These are phyloP conservation scores for Syrphus vitripennis DNA, from an alignment of 2,888 invertebrate species.

Conservation along the genomic window DNA sequence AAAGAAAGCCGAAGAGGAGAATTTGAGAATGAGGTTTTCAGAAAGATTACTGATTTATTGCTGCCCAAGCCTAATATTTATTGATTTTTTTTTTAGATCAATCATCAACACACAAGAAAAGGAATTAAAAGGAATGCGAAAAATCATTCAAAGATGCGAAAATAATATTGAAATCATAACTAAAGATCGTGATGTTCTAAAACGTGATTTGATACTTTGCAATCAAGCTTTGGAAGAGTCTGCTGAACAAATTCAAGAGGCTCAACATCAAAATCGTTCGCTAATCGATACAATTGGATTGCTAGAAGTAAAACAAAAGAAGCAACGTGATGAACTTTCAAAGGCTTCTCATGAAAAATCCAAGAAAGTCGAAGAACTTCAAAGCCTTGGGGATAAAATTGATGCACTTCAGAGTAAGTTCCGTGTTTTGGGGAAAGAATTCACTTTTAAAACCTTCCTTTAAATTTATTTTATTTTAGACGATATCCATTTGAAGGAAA, in stretches of 20 bases:
- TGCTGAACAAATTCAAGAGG: constrained; percentile 75
- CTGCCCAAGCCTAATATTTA: background rate
- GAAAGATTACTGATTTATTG: background rate
- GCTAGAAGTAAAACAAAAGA: constrained; percentile 76
- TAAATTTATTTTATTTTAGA: constrained; percentile 70
- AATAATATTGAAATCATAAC: constrained; percentile 77
- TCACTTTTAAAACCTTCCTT: background rate
- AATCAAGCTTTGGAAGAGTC: constrained; percentile 74
- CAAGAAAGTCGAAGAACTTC: constrained; percentile 79
- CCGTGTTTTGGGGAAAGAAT: background rate
- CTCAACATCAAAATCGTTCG: constrained; percentile 78
- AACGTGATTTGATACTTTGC: constrained; percentile 76
- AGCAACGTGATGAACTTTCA: constrained; percentile 75
- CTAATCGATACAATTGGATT: constrained; percentile 76
- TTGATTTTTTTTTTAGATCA: constrained; percentile 1
- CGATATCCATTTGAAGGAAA: constrained; percentile 79
- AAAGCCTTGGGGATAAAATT: constrained; percentile 78
- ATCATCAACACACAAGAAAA: constrained; percentile 77
- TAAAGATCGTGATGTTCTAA: constrained; percentile 78
- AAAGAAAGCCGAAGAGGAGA: constrained; percentile 76
- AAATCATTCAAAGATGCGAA: constrained; percentile 77
- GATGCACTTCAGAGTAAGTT: constrained; percentile 77
- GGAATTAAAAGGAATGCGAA: constrained; percentile 78
- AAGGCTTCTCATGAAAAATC: constrained; percentile 77
- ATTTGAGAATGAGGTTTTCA: constrained; percentile 76